These are phyloP conservation scores for Silurus meridionalis DNA, from an alignment of 2,113 vertebrate species.

Conservation along the genomic window DNA sequence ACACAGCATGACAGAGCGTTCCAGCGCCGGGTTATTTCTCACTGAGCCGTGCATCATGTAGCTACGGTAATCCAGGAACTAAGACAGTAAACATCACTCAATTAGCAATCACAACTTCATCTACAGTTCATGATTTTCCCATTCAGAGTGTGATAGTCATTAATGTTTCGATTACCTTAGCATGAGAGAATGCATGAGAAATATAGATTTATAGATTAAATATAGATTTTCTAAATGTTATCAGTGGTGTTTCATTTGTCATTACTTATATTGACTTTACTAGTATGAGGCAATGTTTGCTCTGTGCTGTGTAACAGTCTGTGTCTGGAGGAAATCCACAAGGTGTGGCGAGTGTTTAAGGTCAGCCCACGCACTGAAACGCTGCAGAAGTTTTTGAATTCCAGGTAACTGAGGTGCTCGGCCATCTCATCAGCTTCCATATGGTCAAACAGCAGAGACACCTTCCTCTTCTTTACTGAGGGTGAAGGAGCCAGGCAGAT, in stretches of 20 bases:
- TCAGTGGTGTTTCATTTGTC: not conserved
- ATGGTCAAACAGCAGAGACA: slow-evolving; percentile 91
- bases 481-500: slow-evolving; percentile 74
- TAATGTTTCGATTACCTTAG: not conserved
- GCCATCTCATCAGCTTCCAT: slow-evolving; percentile 85
- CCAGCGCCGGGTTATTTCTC: slow-evolving; percentile 79
- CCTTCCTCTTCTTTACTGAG: slow-evolving; percentile 87
- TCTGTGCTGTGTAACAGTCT: slow-evolving; percentile 5
- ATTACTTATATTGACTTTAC: not conserved
- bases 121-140: not conserved
- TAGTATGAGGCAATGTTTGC: slow-evolving; percentile 13
- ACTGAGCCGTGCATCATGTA: slow-evolving; percentile 84
- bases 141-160: not conserved
- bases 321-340: slow-evolving; percentile 10
- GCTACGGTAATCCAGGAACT: slow-evolving; percentile 86
- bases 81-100: slow-evolving; percentile 36
- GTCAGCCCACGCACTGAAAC: slow-evolving; percentile 75
- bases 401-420: slow-evolving; percentile 85
- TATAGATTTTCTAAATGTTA: not conserved
- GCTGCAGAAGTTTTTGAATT: slow-evolving; percentile 87
- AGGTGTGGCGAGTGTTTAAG: slow-evolving; percentile 14
- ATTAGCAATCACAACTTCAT: slow-evolving; percentile 14
- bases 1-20: slow-evolving; percentile 84
- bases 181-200: not conserved
- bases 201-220: not conserved